Evolutionary conservation across 1,140 invertebrate species (phyloP), one percentile per base, ranked within the genome.

Genomic region (Physella acuta): DNA sequence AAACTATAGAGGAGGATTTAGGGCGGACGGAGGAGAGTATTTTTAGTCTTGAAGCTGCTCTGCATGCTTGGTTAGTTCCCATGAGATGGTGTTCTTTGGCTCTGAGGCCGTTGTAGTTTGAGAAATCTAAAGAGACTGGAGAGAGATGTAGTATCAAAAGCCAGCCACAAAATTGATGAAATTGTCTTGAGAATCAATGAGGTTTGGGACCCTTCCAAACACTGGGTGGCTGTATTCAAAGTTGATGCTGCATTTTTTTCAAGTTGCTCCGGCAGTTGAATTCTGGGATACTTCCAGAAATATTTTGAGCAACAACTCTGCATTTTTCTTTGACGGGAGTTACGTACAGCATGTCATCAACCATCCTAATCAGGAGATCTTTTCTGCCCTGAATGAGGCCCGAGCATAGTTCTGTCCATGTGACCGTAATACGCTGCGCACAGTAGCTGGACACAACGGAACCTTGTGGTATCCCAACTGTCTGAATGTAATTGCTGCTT

Each of bases 381-480:
- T 3, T 3, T 14, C 11, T 8, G 20, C 30, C 28, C n/a, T n/a
- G n/a, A 24, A 11, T 52, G 17, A 64, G 0, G 20, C 14, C n/a
- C 44, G 3, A 51, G 51, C 5, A 53, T 11, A 3, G 49, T 53
- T 28, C 28, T 5, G 2, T 64, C 62, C 49, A 64, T 49, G 33
- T 52, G 37, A 34, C 44, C 62, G 52, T 52, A 64, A 52, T 64
- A 64, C 11, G 62, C 62, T 17, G 26, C 62, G 52, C 62, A 64
- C 20, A 64, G 44, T 51, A 64, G 30, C n/a, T 51, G n/a, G 62
- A 64, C 11, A 64, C 14, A 14, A n/a, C 30, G 17, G 62, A 51
- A 17, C 62, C 62, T 37, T 64, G 62, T 20, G 62, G 17, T 64
- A 64, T 64, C 33, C 62, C 62, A 30, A 52, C 26, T 31, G 62